These are phyloP conservation scores for Hippocampus guttulatus DNA, from an alignment of 2,113 vertebrate species.

Conservation along the genomic window DNA sequence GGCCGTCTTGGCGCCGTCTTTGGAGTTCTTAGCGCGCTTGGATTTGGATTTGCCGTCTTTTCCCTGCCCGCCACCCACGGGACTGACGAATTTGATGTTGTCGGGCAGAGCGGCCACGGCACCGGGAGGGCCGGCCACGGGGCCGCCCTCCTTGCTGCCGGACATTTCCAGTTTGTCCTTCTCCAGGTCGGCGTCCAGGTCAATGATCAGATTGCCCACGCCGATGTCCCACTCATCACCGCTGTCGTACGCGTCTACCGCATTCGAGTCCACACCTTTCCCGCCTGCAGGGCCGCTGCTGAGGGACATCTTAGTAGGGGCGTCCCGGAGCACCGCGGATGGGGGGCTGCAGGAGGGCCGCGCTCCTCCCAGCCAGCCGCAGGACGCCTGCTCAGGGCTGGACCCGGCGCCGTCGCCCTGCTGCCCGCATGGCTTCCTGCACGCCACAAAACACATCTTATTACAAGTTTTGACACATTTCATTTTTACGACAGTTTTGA, in stretches of 20 bases:
- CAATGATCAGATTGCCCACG: slow-evolving; percentile 97
- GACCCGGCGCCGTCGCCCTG: slow-evolving; percentile 41
- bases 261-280: slow-evolving; percentile 96
- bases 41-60: slow-evolving; percentile 97
- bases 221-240: slow-evolving; percentile 99
- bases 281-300: slow-evolving; percentile 98
- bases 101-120: slow-evolving; percentile 88
- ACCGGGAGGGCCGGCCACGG: slow-evolving; percentile 79
- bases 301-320: slow-evolving; percentile 99
- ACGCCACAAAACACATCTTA: neutral
- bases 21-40: slow-evolving; percentile 92
- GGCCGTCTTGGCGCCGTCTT: slow-evolving; percentile 82
- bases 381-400: slow-evolving; percentile 59
- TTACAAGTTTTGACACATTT: neutral
- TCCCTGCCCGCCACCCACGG: slow-evolving; percentile 82
- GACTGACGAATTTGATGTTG: slow-evolving; percentile 95
- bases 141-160: slow-evolving; percentile 89
- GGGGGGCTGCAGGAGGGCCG: slow-evolving; percentile 48
- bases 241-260: slow-evolving; percentile 94
- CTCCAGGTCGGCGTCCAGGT: slow-evolving; percentile 96
- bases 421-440: slow-evolving; percentile 57
- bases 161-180: slow-evolving; percentile 99
- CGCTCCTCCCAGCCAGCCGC: slow-evolving; percentile 64
- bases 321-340: slow-evolving; percentile 74
- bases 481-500: too few species aligned